Evolutionary conservation across 2,888 invertebrate species (phyloP).

Genomic region (Perithous albicinctus): DNA sequence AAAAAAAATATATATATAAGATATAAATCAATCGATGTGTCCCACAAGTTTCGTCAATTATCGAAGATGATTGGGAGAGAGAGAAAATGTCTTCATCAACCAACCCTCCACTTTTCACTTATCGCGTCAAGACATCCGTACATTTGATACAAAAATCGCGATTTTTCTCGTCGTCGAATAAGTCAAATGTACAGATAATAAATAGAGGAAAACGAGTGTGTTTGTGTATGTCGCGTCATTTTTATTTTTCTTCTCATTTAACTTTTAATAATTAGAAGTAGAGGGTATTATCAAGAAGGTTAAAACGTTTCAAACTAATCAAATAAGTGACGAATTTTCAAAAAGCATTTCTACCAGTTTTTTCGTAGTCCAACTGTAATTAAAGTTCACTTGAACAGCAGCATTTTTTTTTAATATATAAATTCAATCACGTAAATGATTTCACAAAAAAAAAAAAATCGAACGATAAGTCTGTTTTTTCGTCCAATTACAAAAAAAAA

Average conservation of each 20-base stretch:
- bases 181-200: constrained; percentile 81
- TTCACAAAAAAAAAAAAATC: no score
- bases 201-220: constrained; percentile 80
- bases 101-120: constrained; percentile 44
- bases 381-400: no score
- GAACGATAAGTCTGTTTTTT: no score
- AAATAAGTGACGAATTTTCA: no score
- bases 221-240: constrained; percentile 67
- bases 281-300: constrained; percentile 63
- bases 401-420: no score
- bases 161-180: constrained; percentile 54
- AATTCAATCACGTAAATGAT: no score
- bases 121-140: constrained; percentile 65
- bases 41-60: constrained; percentile 48
- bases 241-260: constrained; percentile 33
- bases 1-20: constrained; percentile 5
- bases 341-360: no score
- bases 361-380: no score
- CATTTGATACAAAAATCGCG: constrained; percentile 73
- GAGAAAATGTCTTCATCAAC: neutral
- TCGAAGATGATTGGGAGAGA: constrained; percentile 18
- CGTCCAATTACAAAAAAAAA: no score
- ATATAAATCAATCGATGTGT: constrained; percentile 32
- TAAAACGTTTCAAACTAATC: no score
- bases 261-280: constrained; percentile 56